phyloP scores from a whole-genome alignment of 1,140 invertebrate genomes.

The Heliconius congener region DNA sequence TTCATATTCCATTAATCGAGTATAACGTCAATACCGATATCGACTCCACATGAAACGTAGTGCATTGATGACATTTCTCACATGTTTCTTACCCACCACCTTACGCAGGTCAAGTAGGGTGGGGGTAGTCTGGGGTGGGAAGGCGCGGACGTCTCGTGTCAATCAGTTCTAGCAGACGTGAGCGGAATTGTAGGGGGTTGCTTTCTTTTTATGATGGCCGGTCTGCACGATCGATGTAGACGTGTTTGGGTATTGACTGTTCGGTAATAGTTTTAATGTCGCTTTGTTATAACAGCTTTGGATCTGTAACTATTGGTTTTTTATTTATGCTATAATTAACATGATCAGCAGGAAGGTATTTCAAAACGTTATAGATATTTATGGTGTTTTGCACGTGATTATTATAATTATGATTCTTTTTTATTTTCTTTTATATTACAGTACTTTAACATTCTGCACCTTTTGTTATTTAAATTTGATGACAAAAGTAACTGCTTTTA shows the following conservation, averaged over 20 bases:
- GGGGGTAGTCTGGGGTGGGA: conserved; percentile 31
- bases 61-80: conserved; percentile 80
- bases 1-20: conserved; percentile 1
- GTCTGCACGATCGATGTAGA: conserved; percentile 54
- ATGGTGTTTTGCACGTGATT: not conserved
- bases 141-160: conserved; percentile 75
- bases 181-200: conserved; percentile 62
- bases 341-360: not conserved
- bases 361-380: not conserved
- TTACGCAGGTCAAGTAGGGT: conserved; percentile 62
- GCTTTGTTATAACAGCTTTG: not conserved
- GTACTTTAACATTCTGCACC: no score
- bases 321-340: not conserved
- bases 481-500: no score
- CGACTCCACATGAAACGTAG: conserved; percentile 38
- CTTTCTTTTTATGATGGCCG: conserved; percentile 62
- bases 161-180: conserved; percentile 76
- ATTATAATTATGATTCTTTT: no score
- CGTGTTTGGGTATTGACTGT: conserved; percentile 38
- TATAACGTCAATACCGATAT: conserved; percentile 8
- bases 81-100: conserved; percentile 62
- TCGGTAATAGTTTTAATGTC: conserved; percentile 1
- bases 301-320: not conserved
- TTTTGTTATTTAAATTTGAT: no score
- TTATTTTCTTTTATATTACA: no score